Percentiles rank a stretch among this genome's conserved stretches.
phyloP scores from a whole-genome alignment of 2,888 invertebrate genomes.

The Machimus atricapillus region DNA sequence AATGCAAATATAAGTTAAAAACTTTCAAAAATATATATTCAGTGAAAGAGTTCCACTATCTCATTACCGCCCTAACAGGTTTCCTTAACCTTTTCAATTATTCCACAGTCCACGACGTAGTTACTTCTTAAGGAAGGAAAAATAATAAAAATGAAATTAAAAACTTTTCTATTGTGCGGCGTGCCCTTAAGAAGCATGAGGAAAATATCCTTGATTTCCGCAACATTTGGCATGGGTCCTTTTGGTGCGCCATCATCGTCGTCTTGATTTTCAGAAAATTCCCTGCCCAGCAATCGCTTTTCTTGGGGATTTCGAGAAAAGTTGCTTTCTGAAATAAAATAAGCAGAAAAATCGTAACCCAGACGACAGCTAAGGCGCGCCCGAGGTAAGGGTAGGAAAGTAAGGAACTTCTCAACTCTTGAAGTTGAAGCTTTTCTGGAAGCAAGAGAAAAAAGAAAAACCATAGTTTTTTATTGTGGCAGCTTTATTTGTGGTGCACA shows the following conservation, averaged over 20 bases:
- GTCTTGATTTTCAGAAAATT: not conserved
- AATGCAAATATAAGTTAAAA: not conserved
- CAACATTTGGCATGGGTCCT: constrained; percentile 2
- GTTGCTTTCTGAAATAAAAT: constrained; percentile 4
- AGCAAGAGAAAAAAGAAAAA: not conserved
- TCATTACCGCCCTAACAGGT: not conserved
- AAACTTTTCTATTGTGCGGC: not conserved
- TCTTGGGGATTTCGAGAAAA: constrained; percentile 2
- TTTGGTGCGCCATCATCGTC: not conserved
- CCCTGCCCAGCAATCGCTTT: not conserved
- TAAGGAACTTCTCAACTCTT: not conserved
- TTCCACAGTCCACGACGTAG: not conserved
- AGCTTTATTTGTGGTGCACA: not conserved
- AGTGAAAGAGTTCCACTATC: not conserved
- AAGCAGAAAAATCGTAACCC: not conserved
- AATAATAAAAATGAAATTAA: not conserved
- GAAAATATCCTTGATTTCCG: constrained; percentile 25
- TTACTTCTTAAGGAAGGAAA: not conserved
- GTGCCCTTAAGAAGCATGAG: not conserved
- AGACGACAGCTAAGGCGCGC: not conserved
- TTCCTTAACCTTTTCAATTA: not conserved
- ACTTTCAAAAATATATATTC: not conserved
- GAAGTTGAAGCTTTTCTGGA: not conserved
- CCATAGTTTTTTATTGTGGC: not conserved
- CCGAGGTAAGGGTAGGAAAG: not conserved